Conservation (phyloP, 2,888 invertebrate species). For the Torymus aiolomorphi region DNA sequence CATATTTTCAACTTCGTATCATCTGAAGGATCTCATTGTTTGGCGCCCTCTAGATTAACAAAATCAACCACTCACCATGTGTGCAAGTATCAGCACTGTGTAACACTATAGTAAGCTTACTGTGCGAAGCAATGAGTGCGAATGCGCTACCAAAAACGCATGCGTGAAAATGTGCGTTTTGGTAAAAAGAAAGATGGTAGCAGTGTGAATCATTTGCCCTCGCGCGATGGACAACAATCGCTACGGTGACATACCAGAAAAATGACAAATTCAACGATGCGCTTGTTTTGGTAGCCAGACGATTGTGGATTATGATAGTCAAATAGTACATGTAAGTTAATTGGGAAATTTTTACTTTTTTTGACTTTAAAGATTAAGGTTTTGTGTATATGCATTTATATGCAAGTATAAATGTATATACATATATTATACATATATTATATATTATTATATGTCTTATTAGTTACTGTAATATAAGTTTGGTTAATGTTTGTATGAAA, state of each 20-base stretch:
- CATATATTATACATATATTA: too few relatives aligned
- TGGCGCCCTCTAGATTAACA: too few relatives aligned
- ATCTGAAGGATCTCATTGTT: too few relatives aligned
- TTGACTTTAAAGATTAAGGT: neutral
- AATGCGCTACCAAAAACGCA: constrained; percentile 22
- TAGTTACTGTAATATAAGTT: too few relatives aligned
- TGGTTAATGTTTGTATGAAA: too few relatives aligned
- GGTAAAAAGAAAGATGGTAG: constrained; percentile 39
- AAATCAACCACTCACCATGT: too few relatives aligned
- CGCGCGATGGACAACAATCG: constrained; percentile 11
- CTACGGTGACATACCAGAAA: neutral
- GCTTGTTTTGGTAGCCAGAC: constrained; percentile 37
- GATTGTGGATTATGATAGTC: constrained; percentile 36
- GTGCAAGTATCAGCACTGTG: too few relatives aligned
- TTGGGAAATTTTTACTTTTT: neutral
- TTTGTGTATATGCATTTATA: neutral
- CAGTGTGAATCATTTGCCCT: constrained; percentile 17
- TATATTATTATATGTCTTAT: too few relatives aligned
- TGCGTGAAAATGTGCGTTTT: constrained; percentile 29
- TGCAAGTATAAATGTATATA: too few relatives aligned
- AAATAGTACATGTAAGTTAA: constrained; percentile 46
- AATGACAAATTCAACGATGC: constrained; percentile 29
- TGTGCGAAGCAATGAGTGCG: too few relatives aligned
- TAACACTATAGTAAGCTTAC: too few relatives aligned
- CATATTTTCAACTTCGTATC: neutral